A percentile compares a stretch with the other conserved stretches of the same genome.
These are phyloP conservation scores for Agrochola macilenta DNA, from an alignment of 2,888 invertebrate species.

Conservation along the genomic window DNA sequence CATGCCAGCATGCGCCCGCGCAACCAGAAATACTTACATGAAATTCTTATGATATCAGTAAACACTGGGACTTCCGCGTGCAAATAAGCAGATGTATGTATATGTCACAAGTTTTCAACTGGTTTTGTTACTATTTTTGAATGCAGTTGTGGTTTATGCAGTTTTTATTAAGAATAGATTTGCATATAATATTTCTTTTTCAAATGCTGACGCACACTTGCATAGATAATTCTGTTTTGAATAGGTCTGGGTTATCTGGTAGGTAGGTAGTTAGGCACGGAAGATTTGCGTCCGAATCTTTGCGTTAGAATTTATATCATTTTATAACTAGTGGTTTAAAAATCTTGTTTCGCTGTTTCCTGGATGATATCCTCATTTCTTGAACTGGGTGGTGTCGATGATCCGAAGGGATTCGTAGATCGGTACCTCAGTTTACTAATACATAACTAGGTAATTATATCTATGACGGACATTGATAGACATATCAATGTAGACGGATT, in stretches of 20 bases:
- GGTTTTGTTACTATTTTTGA: conserved; percentile 36
- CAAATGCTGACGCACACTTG: neutral
- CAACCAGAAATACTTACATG: conserved; percentile 22
- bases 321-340: neutral
- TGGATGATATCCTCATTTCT: neutral
- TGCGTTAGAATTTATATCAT: neutral
- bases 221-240: neutral
- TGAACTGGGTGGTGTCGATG: no score
- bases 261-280: neutral
- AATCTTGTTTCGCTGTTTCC: neutral
- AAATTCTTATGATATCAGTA: conserved; percentile 50
- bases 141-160: conserved; percentile 19
- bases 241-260: no score
- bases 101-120: conserved; percentile 51
- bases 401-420: neutral
- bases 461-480: neutral
- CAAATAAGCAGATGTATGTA: conserved; percentile 31
- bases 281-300: neutral
- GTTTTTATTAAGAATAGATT: conserved; percentile 4
- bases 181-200: neutral
- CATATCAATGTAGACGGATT: neutral
- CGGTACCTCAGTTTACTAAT: neutral
- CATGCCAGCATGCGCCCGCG: conserved; percentile 31
- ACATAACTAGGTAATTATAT: neutral
- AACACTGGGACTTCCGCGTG: conserved; percentile 52